Conservation (phyloP, 1,140 invertebrate species). For the Zaprionus inermis region DNA sequence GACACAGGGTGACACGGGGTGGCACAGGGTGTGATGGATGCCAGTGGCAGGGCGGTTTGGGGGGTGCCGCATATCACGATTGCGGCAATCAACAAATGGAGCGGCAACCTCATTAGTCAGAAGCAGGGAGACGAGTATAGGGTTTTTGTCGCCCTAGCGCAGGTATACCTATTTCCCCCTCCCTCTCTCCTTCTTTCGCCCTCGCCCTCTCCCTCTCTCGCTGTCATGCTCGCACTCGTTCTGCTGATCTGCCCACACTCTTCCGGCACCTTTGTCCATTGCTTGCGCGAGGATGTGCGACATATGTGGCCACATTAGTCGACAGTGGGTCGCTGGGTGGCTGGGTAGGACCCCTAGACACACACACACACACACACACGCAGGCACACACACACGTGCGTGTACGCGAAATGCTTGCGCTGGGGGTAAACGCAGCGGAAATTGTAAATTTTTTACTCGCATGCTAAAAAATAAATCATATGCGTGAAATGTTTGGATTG, state of each 20-base stretch:
- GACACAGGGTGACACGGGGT: background rate
- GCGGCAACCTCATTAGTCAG: slow-evolving; percentile 60
- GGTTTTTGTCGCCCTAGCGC: slow-evolving; percentile 2
- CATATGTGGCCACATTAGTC: slow-evolving; percentile 56
- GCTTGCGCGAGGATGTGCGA: slow-evolving; percentile 28
- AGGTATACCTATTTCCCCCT: no score
- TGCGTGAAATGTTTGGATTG: slow-evolving; percentile 54
- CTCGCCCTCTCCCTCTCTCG: background rate
- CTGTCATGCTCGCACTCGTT: background rate
- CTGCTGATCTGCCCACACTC: background rate
- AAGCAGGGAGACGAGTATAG: slow-evolving; percentile 27
- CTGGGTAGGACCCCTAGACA: slow-evolving; percentile 11
- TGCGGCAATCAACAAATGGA: slow-evolving; percentile 60
- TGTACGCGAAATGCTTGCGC: slow-evolving; percentile 46
- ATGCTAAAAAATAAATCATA: slow-evolving; percentile 56
- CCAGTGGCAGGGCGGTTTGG: background rate
- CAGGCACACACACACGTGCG: slow-evolving; percentile 15
- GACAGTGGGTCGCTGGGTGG: slow-evolving; percentile 41
- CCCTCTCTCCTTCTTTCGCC: background rate
- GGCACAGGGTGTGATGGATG: slow-evolving; percentile 43
- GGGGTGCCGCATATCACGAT: slow-evolving; percentile 40
- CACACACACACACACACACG: slow-evolving; percentile 11
- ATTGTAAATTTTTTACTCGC: slow-evolving; percentile 57
- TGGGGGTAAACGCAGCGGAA: slow-evolving; percentile 57
- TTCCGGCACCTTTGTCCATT: slow-evolving; percentile 2